Evolutionary conservation across 1,140 invertebrate genomes (phyloP).

Genomic region (Rhizoglyphus robini): DNA sequence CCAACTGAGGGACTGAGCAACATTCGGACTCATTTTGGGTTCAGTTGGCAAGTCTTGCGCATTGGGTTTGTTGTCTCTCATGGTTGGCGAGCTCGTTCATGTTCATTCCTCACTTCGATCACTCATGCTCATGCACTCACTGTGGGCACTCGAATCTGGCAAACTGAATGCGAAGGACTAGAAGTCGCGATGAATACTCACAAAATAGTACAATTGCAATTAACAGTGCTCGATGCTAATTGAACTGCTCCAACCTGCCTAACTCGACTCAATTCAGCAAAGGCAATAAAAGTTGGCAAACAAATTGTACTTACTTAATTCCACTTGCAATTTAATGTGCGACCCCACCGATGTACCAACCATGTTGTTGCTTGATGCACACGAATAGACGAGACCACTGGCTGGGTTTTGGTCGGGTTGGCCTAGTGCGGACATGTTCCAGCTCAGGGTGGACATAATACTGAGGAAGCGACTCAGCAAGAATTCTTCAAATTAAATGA

Average conservation of each 20-base stretch:
- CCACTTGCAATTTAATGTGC: conserved; percentile 64
- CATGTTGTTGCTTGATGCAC: conserved; percentile 55
- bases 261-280: not conserved
- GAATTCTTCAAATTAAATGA: conserved; percentile 50
- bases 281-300: not conserved
- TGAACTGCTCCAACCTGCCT: not conserved
- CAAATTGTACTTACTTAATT: conserved; percentile 57
- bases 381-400: conserved; percentile 62
- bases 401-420: conserved; percentile 55
- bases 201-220: too few relatives aligned
- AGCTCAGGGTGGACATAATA: conserved; percentile 61
- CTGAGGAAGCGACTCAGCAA: conserved; percentile 66
- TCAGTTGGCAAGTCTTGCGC: too few relatives aligned
- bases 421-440: conserved; percentile 48
- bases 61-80: too few relatives aligned
- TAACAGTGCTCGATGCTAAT: not conserved
- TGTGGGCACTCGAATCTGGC: too few relatives aligned
- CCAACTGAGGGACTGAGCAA: too few relatives aligned
- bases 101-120: too few relatives aligned
- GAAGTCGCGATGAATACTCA: too few relatives aligned
- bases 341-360: conserved; percentile 58
- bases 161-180: too few relatives aligned
- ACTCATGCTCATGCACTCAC: too few relatives aligned
- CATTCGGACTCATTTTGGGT: too few relatives aligned
- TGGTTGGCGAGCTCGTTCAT: too few relatives aligned